Percentiles rank a stretch among this genome's conserved stretches.
These are phyloP conservation scores for Corvus hawaiiensis DNA, from an alignment of 2,113 vertebrate species.

Conservation along the genomic window DNA sequence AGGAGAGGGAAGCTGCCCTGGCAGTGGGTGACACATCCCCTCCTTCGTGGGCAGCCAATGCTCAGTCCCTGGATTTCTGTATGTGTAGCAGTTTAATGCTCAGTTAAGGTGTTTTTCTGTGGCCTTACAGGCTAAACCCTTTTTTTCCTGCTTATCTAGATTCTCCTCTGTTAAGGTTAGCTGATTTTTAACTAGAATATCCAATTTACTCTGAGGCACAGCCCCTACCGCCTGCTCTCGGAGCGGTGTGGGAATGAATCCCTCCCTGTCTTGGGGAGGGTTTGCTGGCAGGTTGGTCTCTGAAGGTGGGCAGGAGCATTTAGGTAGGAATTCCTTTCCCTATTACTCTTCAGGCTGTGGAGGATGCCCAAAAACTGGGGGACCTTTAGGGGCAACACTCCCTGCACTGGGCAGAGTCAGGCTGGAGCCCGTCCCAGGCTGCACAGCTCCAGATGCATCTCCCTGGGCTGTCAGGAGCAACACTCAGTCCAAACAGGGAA, in stretches of 20 bases:
- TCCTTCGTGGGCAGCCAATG: not conserved
- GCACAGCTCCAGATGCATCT: not conserved
- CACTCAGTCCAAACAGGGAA: not conserved
- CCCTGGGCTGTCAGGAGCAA: not conserved
- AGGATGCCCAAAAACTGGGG: not conserved
- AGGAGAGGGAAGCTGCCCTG: not conserved
- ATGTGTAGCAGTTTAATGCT: not conserved
- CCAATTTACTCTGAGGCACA: not conserved
- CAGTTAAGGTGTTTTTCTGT: not conserved
- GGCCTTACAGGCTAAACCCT: not conserved
- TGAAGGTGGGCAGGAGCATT: not conserved
- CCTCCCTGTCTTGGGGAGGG: not conserved
- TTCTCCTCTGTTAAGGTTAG: not conserved
- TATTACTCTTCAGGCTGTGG: not conserved
- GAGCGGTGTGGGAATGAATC: rapidly evolving
- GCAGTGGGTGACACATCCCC: not conserved
- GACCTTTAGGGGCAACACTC: rapidly evolving
- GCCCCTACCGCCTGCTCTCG: not conserved
- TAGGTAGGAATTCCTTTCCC: not conserved
- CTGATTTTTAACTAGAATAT: not conserved
- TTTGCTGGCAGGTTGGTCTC: not conserved
- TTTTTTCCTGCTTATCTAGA: not conserved
- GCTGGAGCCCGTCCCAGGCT: not conserved
- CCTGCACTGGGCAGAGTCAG: not conserved
- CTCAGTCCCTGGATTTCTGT: not conserved